Evolutionary conservation across 2,888 invertebrate species (phyloP).

Genomic region (Drosophila anceps): DNA sequence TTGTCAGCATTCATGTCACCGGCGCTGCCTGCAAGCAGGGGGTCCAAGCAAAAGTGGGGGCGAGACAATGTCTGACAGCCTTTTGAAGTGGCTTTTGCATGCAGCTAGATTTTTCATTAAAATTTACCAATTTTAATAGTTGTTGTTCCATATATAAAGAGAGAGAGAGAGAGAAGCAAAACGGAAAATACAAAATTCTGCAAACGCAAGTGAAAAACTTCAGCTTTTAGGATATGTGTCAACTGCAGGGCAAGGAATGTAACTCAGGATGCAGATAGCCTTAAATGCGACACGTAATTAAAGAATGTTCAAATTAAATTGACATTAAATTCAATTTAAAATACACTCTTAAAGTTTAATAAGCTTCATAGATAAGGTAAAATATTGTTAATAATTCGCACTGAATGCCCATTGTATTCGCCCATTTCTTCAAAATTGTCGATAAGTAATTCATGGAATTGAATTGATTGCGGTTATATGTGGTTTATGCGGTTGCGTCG

Average conservation of each 20-base stretch:
- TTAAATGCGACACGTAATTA: constrained; percentile 44
- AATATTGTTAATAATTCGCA: neutral
- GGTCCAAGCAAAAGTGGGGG: neutral
- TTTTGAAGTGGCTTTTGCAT: constrained; percentile 71
- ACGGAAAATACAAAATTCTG: constrained; percentile 49
- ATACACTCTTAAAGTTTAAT: neutral
- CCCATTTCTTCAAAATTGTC: neutral
- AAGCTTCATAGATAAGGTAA: neutral
- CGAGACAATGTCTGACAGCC: constrained; percentile 30
- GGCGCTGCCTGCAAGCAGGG: constrained; percentile 33
- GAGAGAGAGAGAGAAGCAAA: constrained; percentile 7
- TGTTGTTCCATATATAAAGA: constrained; percentile 30
- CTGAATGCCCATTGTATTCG: neutral
- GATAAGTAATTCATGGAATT: constrained; percentile 30
- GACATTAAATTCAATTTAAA: constrained; percentile 1
- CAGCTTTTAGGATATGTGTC: constrained; percentile 52
- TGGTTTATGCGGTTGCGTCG: constrained; percentile 1
- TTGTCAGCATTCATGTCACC: constrained; percentile 82
- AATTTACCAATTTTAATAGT: constrained; percentile 69
- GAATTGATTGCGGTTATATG: constrained; percentile 19
- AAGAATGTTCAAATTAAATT: constrained; percentile 15
- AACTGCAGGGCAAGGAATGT: constrained; percentile 43
- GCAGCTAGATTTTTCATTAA: constrained; percentile 74
- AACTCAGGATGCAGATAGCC: constrained; percentile 38
- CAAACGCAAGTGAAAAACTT: constrained; percentile 49